Evolutionary conservation across 2,888 invertebrate species (phyloP).

Genomic region (Lysandra coridon): DNA sequence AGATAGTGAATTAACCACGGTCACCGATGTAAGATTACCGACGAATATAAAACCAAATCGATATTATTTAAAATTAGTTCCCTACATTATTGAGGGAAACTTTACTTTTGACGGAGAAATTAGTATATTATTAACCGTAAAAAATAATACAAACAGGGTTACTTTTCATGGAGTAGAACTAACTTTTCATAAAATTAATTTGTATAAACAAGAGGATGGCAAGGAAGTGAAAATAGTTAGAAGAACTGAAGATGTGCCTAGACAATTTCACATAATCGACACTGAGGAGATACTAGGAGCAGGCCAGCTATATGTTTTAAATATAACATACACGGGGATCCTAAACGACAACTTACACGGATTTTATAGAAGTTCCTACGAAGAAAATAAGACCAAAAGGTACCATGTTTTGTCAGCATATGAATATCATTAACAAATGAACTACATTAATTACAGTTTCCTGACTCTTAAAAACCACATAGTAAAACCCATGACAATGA

Average conservation of each 20-base stretch:
- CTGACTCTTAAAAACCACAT: not conserved
- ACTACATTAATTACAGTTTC: not conserved
- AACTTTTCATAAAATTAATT: constrained; percentile 79
- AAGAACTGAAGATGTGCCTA: constrained; percentile 78
- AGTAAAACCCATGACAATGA: not conserved
- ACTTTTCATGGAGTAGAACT: constrained; percentile 88
- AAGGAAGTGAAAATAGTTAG: constrained; percentile 56
- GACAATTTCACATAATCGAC: constrained; percentile 86
- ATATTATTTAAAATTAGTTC: constrained; percentile 86
- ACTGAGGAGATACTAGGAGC: constrained; percentile 79
- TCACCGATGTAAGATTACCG: constrained; percentile 85
- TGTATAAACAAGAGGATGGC: constrained; percentile 68
- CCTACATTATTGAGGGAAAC: constrained; percentile 86
- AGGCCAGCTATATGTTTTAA: constrained; percentile 83
- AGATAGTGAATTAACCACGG: constrained; percentile 46
- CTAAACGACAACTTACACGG: constrained; percentile 89
- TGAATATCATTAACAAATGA: not conserved
- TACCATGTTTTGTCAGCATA: constrained; percentile 46
- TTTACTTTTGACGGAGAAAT: constrained; percentile 89
- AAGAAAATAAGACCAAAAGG: constrained; percentile 84
- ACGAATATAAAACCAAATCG: constrained; percentile 83
- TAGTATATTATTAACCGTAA: constrained; percentile 82
- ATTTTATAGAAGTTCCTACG: constrained; percentile 91
- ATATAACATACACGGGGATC: constrained; percentile 85
- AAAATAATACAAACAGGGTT: constrained; percentile 83